Base-by-base conservation (phyloP, 2,113 vertebrate species). In the Melanocharis versteri region DNA sequence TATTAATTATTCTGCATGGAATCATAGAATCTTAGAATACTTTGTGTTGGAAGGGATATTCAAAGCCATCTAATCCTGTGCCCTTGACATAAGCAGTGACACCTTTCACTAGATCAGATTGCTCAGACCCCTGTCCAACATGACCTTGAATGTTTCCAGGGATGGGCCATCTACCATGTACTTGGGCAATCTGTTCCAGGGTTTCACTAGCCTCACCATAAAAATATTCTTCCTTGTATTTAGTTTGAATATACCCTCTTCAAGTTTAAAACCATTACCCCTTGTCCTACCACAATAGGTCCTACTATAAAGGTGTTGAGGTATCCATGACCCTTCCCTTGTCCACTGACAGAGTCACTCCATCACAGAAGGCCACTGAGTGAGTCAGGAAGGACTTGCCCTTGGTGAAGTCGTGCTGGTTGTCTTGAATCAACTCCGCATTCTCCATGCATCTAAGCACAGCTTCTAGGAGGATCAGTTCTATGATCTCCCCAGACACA, bases 261-360 rank as follows among this genome's bases (percentile, higher is more conserved):
- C 56, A 35, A 12, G 9, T 48, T 83, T 75, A 39, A 70, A 86
- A 47, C 4, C 3, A 33, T 44, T 81, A 23, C 4, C 3, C 7
- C 2, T 71, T 31, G 5, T 44, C 10, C 12, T 57, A 9, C 31
- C 1, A 3, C 27, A 16, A 26, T 3, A 31, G 3, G 8, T 5
- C 44, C 27, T n/a, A 13, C 44, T 64, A 31, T 73, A 45, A n/a
- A 39, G 27, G 35, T 19, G 2, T 20, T 24, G 7, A 39, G 44
- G 24, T 5, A 76, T 15, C 11, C 2, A 2, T 10, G 45, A 10
- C 18, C 11, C 28, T 61, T 37, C 24, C 18, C 24, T 35, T n/a
- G 27, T 9, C 37, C 42, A 30, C 22, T 56, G 33, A 10, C 44
- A 16, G 5, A 54, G 39, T 50, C 23, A 58, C 4, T 28, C 21